Percentiles rank a stretch among this genome's conserved stretches.
phyloP scores from a whole-genome alignment of 2,113 vertebrate genomes.

The Rattus norvegicus region GRCr8 NC_086019.1:48912501-48913000 shows the following conservation, averaged over 20 bases:
- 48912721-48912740: neutral
- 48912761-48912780: too few relatives aligned
- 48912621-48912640: too few relatives aligned
- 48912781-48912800: accelerated
- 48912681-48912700: too few relatives aligned
- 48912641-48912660: neutral
- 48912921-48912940: neutral
- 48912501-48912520: neutral
- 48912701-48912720: accelerated
- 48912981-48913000: neutral
- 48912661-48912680: accelerated
- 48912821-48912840: neutral
- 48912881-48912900: accelerated
- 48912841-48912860: accelerated
- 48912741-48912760: too few relatives aligned
- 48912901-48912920: neutral
- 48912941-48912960: neutral
- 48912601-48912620: neutral
- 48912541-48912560: accelerated
- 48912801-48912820: neutral
- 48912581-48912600: neutral
- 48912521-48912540: neutral
- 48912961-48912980: neutral
- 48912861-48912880: accelerated
- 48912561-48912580: neutral